Percentiles rank a stretch among this genome's conserved stretches.
phyloP scores from a whole-genome alignment of 2,888 invertebrate species.

The Cinara cedri region DNA sequence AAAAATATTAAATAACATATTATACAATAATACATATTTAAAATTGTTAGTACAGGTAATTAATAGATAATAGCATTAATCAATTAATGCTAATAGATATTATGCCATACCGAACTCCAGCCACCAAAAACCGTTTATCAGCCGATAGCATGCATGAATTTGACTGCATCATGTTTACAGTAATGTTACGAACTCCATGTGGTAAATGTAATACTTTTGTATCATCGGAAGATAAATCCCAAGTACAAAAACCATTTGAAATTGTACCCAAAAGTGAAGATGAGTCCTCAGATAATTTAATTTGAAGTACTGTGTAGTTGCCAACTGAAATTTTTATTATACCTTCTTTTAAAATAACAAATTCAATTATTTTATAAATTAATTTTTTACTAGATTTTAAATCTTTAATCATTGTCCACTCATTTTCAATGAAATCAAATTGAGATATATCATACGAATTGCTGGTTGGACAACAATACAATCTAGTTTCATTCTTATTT shows the following conservation, averaged over 20 bases:
- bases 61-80: no score
- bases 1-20: constrained; percentile 58
- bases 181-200: constrained; percentile 90
- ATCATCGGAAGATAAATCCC: constrained; percentile 73
- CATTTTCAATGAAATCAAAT: constrained; percentile 65
- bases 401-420: constrained; percentile 71
- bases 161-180: constrained; percentile 86
- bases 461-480: constrained; percentile 75
- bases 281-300: constrained; percentile 83
- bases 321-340: constrained; percentile 43
- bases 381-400: constrained; percentile 63
- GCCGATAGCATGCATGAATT: constrained; percentile 93
- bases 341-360: constrained; percentile 8
- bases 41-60: not conserved
- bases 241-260: constrained; percentile 82
- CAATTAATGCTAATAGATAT: not conserved
- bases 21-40: not conserved
- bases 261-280: constrained; percentile 82
- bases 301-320: constrained; percentile 69
- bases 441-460: constrained; percentile 65
- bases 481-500: constrained; percentile 70
- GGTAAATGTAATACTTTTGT: constrained; percentile 75
- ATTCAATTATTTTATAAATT: not conserved
- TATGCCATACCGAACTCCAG: constrained; percentile 78
- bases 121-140: constrained; percentile 88